Evolutionary conservation across 2,113 vertebrate genomes (phyloP).

Genomic region (Macrotus californicus): DNA sequence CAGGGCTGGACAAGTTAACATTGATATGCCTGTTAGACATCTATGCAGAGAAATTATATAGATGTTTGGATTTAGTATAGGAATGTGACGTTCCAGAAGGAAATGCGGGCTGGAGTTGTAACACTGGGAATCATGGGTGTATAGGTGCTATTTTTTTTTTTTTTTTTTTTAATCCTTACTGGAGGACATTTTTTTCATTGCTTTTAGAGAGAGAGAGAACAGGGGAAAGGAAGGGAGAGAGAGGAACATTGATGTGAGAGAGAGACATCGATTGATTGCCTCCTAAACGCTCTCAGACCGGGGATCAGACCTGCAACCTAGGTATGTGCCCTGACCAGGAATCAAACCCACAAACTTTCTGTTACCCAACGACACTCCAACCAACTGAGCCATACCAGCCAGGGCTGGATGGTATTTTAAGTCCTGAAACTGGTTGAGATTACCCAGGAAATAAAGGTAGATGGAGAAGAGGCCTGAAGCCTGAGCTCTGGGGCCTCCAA

Average conservation of each 20-base stretch:
- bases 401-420: background rate
- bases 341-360: too few relatives aligned
- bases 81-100: background rate
- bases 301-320: too few relatives aligned
- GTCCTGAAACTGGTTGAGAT: background rate
- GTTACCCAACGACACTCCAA: too few relatives aligned
- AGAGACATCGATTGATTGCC: too few relatives aligned
- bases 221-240: too few relatives aligned
- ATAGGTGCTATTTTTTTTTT: background rate
- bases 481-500: background rate
- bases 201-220: too few relatives aligned
- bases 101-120: background rate
- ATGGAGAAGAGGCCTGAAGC: background rate
- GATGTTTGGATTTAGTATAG: background rate
- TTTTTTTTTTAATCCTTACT: background rate
- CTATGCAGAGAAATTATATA: background rate
- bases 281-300: too few relatives aligned
- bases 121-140: background rate
- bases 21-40: background rate
- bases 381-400: too few relatives aligned
- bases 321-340: too few relatives aligned
- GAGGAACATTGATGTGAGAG: too few relatives aligned
- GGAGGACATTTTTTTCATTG: too few relatives aligned
- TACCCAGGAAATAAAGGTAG: background rate
- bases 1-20: background rate